Evolutionary conservation across 2,888 invertebrate genomes (phyloP).

Genomic region (Amiota minor): DNA sequence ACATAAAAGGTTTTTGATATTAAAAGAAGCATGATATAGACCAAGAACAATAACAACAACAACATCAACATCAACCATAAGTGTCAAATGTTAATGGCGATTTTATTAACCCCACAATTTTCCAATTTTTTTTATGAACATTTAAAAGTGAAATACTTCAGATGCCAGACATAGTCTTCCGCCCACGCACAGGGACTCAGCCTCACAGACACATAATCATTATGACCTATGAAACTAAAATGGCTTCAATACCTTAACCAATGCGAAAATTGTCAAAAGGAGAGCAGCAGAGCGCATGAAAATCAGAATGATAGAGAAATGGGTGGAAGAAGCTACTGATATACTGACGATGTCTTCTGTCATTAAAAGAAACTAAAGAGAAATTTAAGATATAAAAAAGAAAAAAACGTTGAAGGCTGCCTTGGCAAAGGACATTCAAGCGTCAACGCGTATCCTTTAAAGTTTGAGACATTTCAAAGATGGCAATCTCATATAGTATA

Average conservation of each 20-base stretch:
- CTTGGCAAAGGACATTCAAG: too few relatives aligned
- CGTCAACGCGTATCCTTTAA: not conserved
- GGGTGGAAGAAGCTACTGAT: too few relatives aligned
- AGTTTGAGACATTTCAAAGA: not conserved
- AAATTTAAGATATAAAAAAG: not conserved
- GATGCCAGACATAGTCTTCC: not conserved
- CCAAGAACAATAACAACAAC: not conserved
- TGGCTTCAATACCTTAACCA: not conserved
- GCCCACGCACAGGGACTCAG: not conserved
- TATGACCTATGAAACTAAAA: not conserved
- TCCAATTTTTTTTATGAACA: not conserved
- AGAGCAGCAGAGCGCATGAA: not conserved
- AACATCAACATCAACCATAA: not conserved
- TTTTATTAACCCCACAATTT: slow-evolving; percentile 5
- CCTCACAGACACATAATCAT: not conserved
- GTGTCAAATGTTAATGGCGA: not conserved
- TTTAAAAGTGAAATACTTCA: slow-evolving; percentile 18
- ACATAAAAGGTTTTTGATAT: too few relatives aligned
- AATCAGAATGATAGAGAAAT: too few relatives aligned
- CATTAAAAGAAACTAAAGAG: slow-evolving; percentile 2
- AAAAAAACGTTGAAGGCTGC: not conserved
- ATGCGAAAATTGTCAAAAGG: not conserved
- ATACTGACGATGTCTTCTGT: too few relatives aligned
- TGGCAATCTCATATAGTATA: too few relatives aligned
- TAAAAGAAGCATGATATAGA: too few relatives aligned